A percentile compares a stretch with the other conserved stretches of the same genome.
Evolutionary conservation across 2,797 vertebrate genomes (phyloP).

Genomic region (Ctenochaetus hawaiiensis): DNA sequence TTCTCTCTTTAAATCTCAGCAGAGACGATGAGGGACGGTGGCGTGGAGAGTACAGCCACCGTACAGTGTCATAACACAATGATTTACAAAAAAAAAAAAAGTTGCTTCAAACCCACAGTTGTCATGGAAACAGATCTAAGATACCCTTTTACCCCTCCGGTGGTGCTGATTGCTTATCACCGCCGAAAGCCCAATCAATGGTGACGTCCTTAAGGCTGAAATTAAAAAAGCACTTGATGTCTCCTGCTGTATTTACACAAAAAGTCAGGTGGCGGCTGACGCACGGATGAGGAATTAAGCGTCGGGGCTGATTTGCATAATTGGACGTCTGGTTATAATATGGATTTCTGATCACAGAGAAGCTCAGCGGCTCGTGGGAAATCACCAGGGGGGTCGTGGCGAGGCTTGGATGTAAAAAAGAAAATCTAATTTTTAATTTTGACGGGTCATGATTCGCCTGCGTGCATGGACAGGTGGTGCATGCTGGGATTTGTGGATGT

Average conservation of each 20-base stretch:
- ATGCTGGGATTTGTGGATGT: constrained; percentile 30
- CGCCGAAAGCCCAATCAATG: constrained; percentile 52
- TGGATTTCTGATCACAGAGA: constrained; percentile 28
- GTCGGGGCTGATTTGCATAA: constrained; percentile 18
- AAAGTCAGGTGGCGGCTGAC: constrained; percentile 8
- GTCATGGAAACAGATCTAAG: constrained; percentile 85
- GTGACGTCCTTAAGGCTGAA: constrained; percentile 20
- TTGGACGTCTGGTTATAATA: constrained; percentile 19
- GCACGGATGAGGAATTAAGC: not conserved
- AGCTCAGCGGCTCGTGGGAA: constrained; percentile 28
- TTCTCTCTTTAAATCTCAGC: not conserved
- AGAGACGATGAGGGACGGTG: not conserved
- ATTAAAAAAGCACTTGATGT: constrained; percentile 35
- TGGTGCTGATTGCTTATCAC: constrained; percentile 65
- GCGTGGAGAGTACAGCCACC: constrained; percentile 21
- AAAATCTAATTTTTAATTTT: constrained; percentile 28
- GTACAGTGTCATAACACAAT: constrained; percentile 32
- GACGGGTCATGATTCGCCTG: constrained; percentile 49
- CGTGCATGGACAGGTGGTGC: constrained; percentile 40
- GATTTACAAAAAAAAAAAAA: constrained; percentile 40
- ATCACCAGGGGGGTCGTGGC: constrained; percentile 36
- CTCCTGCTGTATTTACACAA: not conserved
- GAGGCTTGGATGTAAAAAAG: not conserved
- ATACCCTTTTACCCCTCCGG: constrained; percentile 60
- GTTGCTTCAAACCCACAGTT: constrained; percentile 77